Conservation (phyloP, 2,888 invertebrate genomes). For the Morinoia aosen region DNA sequence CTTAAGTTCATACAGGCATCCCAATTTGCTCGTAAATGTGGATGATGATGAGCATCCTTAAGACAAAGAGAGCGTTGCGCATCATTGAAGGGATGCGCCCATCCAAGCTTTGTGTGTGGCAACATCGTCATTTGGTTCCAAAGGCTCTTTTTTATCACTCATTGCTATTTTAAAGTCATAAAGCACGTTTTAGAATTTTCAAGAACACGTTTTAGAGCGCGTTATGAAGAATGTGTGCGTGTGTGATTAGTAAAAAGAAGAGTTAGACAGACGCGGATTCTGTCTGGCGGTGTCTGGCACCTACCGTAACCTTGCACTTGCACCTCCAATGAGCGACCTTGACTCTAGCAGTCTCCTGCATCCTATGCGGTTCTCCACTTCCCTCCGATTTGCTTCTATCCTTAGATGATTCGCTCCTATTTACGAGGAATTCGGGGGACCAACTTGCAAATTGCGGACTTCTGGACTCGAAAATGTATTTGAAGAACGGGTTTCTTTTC, state of each 20-base stretch:
- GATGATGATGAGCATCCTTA: neutral
- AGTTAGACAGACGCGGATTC: neutral
- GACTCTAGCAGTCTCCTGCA: neutral
- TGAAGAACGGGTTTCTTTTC: no score
- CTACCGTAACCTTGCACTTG: slow-evolving; percentile 9
- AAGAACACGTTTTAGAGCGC: neutral
- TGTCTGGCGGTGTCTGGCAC: neutral
- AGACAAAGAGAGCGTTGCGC: neutral
- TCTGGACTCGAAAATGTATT: no score
- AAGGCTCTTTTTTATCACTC: neutral
- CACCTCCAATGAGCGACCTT: slow-evolving; percentile 22
- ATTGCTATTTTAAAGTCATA: neutral
- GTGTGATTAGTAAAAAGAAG: neutral
- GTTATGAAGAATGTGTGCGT: neutral
- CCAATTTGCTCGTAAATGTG: neutral
- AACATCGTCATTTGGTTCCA: neutral
- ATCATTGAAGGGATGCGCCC: neutral
- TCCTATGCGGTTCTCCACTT: neutral
- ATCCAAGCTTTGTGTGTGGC: neutral
- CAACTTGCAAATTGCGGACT: no score
- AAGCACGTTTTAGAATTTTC: neutral
- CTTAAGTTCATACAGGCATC: neutral
- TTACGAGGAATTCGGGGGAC: no score
- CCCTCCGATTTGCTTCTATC: neutral
- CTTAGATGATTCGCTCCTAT: neutral